A percentile compares a stretch with the other conserved stretches of the same genome.
Conservation (phyloP, 2,113 vertebrate species). For the Siniperca chuatsi region DNA sequence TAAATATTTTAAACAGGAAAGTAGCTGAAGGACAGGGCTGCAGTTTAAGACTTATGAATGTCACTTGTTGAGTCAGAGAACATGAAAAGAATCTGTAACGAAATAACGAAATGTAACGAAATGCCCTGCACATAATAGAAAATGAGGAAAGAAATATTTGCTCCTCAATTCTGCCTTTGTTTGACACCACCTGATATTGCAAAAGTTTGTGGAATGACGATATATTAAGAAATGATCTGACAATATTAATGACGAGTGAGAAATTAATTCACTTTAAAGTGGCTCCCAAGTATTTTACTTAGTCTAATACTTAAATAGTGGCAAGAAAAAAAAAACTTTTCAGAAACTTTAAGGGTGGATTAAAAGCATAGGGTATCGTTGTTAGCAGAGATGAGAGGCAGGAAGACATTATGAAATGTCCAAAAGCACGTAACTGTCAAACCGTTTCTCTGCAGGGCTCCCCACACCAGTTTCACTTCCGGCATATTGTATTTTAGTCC, state of each 20-base stretch:
- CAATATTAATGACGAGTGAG: neutral
- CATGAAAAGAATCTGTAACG: neutral
- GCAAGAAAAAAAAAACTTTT: neutral
- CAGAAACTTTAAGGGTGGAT: neutral
- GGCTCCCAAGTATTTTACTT: neutral
- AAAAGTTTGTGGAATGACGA: neutral
- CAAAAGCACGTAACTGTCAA: conserved; percentile 10
- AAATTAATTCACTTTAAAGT: neutral
- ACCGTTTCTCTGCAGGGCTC: conserved; percentile 7
- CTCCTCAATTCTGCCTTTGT: neutral
- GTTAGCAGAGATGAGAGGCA: neutral
- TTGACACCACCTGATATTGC: neutral
- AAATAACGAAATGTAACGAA: neutral
- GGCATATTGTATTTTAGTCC: neutral
- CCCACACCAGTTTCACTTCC: conserved; percentile 65
- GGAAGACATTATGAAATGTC: conserved; percentile 13
- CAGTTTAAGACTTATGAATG: neutral
- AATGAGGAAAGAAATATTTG: neutral
- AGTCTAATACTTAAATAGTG: neutral
- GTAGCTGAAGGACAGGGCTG: neutral
- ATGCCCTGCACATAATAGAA: neutral
- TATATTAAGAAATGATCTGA: neutral
- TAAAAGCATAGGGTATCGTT: neutral
- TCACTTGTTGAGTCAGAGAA: neutral
- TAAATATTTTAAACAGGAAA: conserved; percentile 7